Evolutionary conservation across 2,888 invertebrate species (phyloP), one percentile per base, ranked within the genome.

Genomic region (Chymomyza caudatula): DNA sequence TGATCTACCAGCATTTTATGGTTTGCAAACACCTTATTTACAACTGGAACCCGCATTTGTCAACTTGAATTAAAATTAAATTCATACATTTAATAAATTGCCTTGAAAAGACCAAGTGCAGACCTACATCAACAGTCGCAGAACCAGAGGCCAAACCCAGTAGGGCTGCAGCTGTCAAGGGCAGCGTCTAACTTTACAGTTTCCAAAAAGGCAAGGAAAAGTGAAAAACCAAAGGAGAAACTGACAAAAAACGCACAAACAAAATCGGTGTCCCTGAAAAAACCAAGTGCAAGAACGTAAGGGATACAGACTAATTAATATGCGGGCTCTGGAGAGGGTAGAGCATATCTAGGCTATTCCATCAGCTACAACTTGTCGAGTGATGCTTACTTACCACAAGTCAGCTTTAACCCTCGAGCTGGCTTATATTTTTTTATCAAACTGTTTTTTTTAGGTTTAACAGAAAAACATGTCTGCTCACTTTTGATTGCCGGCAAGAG

Each of bases 291-390:
- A 15, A 44, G 2, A 37, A 11, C 29, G 29, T 37, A 62, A 49
- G 17, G 64, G 51, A 67, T 69, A 60, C 52, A 43, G 62, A 73
- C 86, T 80, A 80, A 80, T 80, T 85, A 80, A 80, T 72, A 80
- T 69, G 65, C 69, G 52, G 64, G 4, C 37, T 54, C 57, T 65
- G 69, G 61, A 51, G 67, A 63, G 15, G 15, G 51, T 47, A 62
- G 54, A 62, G 54, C 29, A 11, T 37, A 37, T 37, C 29, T 37
- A 13, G 11, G 2, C 1, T 2, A 11, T 37, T 11, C 29, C 29
- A 37, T 37, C 29, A 37, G 29, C 8, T 11, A 2, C 29, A 11
- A 37, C 29, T 37, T 37, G 29, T 37, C 29, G 11, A 11, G 11
- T 11, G 11, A 11, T 37, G 11, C 29, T 11, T 37, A 11, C 11